phyloP scores from a whole-genome alignment of 1,140 invertebrate species.

The Cotesia glomerata region DNA sequence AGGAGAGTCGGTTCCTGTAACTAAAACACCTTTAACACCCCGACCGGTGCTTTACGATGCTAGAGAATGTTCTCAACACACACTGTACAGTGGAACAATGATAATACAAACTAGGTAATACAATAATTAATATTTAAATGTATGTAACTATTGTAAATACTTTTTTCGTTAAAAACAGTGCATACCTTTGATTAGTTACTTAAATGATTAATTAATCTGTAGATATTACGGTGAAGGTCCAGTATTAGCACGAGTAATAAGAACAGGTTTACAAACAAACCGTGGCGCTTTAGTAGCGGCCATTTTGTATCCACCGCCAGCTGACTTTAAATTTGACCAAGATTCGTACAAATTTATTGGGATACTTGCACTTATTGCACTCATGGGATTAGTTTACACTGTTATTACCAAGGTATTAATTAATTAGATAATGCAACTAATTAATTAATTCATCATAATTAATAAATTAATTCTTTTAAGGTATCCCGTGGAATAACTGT shows the following conservation, averaged over 20 bases:
- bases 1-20: slow-evolving; percentile 60
- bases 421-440: background rate
- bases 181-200: background rate
- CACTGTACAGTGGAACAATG: slow-evolving; percentile 56
- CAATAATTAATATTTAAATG: background rate
- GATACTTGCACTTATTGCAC: slow-evolving; percentile 79
- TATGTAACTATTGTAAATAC: too few species aligned
- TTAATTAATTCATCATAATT: background rate
- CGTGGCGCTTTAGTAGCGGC: slow-evolving; percentile 92
- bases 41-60: slow-evolving; percentile 49
- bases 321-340: slow-evolving; percentile 93
- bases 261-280: slow-evolving; percentile 86
- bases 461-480: slow-evolving; percentile 49
- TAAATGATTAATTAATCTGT: slow-evolving; percentile 57
- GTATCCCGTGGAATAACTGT: slow-evolving; percentile 63
- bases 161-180: too few species aligned
- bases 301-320: slow-evolving; percentile 92
- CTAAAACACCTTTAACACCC: slow-evolving; percentile 55
- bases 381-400: slow-evolving; percentile 83
- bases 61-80: slow-evolving; percentile 58
- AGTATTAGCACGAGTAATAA: slow-evolving; percentile 73
- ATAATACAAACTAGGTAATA: slow-evolving; percentile 61
- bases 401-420: slow-evolving; percentile 77
- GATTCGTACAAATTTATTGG: slow-evolving; percentile 92
- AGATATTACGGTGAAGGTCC: slow-evolving; percentile 76